These are phyloP conservation scores for Kuschelorhynchus macadamiae DNA, from an alignment of 2,888 invertebrate genomes.

Conservation along the genomic window DNA sequence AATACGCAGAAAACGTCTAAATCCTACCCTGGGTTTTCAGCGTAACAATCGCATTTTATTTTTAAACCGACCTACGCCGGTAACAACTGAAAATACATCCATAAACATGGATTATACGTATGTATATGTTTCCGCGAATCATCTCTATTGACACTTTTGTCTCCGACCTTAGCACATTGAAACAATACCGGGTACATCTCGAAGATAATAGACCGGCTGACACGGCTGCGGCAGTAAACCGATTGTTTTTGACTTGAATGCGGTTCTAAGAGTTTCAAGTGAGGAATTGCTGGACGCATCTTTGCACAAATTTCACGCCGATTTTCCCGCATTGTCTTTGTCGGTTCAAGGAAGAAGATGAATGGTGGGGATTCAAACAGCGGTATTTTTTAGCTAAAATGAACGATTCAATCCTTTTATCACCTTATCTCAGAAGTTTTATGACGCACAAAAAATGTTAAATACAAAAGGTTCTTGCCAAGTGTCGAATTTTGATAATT, in stretches of 20 bases:
- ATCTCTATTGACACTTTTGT: constrained; percentile 41
- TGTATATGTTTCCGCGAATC: constrained; percentile 33
- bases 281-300: constrained; percentile 33
- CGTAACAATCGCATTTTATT: too few species aligned
- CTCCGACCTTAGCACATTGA: constrained; percentile 26
- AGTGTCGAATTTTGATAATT: too few species aligned
- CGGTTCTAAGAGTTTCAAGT: constrained; percentile 36
- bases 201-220: constrained; percentile 39
- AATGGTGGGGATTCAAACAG: too few species aligned
- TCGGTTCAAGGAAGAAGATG: constrained; percentile 13
- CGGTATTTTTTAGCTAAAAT: too few species aligned
- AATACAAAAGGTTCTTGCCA: too few species aligned
- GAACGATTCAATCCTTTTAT: too few species aligned
- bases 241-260: constrained; percentile 39
- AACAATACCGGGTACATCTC: constrained; percentile 38
- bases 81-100: constrained; percentile 10
- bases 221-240: constrained; percentile 36
- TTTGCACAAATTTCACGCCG: constrained; percentile 41
- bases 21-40: too few species aligned
- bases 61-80: too few species aligned
- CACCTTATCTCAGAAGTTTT: too few species aligned
- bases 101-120: constrained; percentile 25
- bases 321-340: constrained; percentile 35
- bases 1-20: too few species aligned
- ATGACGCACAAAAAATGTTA: too few species aligned